Evolutionary conservation across 2,888 invertebrate genomes (phyloP).

Genomic region (Pollenia labialis): DNA sequence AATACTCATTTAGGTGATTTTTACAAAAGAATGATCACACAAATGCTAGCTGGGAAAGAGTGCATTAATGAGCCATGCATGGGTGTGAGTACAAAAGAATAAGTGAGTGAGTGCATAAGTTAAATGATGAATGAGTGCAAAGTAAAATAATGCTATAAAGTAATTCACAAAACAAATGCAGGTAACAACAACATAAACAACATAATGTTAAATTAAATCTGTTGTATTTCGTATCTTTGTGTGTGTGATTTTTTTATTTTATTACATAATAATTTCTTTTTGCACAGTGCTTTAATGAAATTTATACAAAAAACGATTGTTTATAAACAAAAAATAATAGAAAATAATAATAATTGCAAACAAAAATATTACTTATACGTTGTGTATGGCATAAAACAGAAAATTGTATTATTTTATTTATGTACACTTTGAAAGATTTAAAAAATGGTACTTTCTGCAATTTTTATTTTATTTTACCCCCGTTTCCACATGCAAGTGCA

Average conservation of each 20-base stretch:
- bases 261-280: slow-evolving; percentile 59
- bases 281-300: not conserved
- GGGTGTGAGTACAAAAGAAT: not conserved
- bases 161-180: slow-evolving; percentile 13
- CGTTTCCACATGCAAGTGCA: too few species aligned
- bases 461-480: too few species aligned
- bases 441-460: not conserved
- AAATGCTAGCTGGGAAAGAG: not conserved
- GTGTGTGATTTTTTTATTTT: slow-evolving; percentile 12
- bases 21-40: too few species aligned
- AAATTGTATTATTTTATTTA: not conserved
- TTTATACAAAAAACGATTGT: not conserved
- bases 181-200: not conserved
- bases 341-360: not conserved
- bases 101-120: slow-evolving; percentile 8
- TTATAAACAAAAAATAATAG: not conserved
- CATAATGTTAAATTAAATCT: slow-evolving; percentile 22
- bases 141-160: slow-evolving; percentile 39
- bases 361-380: slow-evolving; percentile 34
- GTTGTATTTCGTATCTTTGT: slow-evolving; percentile 5
- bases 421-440: not conserved
- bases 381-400: not conserved
- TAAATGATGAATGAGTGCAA: slow-evolving; percentile 34
- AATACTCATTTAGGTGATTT: too few species aligned
- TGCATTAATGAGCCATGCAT: not conserved